A percentile compares a stretch with the other conserved stretches of the same genome.
Conservation (phyloP, 2,888 invertebrate species). For the Linnaemya vulpina region DNA sequence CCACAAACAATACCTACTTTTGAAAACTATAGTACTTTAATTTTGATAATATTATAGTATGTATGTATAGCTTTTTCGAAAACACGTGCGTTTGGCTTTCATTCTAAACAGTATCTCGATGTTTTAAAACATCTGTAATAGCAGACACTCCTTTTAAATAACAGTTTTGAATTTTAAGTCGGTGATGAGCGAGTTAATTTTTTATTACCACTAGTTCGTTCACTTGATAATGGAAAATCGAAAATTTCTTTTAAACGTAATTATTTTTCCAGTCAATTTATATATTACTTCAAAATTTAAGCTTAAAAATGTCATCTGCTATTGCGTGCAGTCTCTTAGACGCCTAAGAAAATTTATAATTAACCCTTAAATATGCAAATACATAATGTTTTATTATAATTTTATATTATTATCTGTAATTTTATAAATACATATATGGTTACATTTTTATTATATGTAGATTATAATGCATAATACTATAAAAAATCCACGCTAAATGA, state of each 20-base stretch:
- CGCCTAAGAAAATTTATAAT: slow-evolving; percentile 33
- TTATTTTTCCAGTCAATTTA: slow-evolving; percentile 23
- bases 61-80: slow-evolving; percentile 8
- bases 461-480: background rate
- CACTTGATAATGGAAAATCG: background rate
- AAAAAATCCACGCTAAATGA: background rate
- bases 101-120: slow-evolving; percentile 24
- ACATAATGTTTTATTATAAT: background rate
- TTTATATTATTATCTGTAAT: background rate
- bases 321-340: slow-evolving; percentile 61
- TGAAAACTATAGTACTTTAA: background rate
- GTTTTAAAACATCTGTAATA: slow-evolving; percentile 54
- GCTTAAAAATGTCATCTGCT: slow-evolving; percentile 41
- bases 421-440: background rate
- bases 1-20: background rate
- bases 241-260: slow-evolving; percentile 16
- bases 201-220: slow-evolving; percentile 13
- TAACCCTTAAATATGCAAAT: slow-evolving; percentile 48
- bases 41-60: background rate
- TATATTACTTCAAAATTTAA: slow-evolving; percentile 26
- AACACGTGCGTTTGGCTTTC: slow-evolving; percentile 57
- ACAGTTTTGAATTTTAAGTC: slow-evolving; percentile 9
- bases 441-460: background rate
- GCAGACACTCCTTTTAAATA: slow-evolving; percentile 46
- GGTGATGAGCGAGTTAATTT: slow-evolving; percentile 15